Base-by-base conservation (phyloP, 2,113 vertebrate genomes). In the Paratilapia polleni region DNA sequence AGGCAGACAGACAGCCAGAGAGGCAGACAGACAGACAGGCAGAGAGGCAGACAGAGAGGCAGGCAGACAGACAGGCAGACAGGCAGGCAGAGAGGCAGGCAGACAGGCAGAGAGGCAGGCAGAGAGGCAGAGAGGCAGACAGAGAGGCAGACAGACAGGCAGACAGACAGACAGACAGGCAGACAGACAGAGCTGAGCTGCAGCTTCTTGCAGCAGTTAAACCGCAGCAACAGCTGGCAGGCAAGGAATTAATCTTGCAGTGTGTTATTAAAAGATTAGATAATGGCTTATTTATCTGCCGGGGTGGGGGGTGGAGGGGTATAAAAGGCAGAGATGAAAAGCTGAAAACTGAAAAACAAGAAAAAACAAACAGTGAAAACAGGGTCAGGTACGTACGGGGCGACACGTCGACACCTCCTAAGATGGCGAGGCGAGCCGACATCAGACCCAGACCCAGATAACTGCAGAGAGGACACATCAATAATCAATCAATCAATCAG, bases 401-500 rank as follows among this genome's bases (percentile, higher is more conserved):
- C 0, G 86, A 41, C 5, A 59, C 38, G 0, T 86, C 38, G 0
- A 85, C 52, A 12, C 97, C 97, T 88, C 97, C 98, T 80, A 99
- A 89, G 89, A 99, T 91, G 1, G 96, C 94, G 4, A 99, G 96
- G 31, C 98, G 97, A 20, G 98, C 98, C 0, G 98, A 98, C 97
- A 98, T 98, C 93, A 99, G 93, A 56, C 98, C 98, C 1, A 99
- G 96, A 86, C 98, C 98, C 91, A 99, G 95, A 93, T 99, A 99
- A 94, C 98, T 99, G 93, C 88, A 90, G 22, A 80, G 3, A 81
- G 34, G 70, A 2, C 26, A 74, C 41, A 2, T 13, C 6, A 47
- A n/a, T 8, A 26, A 1, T 14, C 2, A 26, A 49, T 1, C 43
- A 14, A 17, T 60, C 17, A 5, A n/a, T 49, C 64, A 68, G 64